Evolutionary conservation across 1,140 invertebrate species (phyloP).

Genomic region (Mylabris phalerata): DNA sequence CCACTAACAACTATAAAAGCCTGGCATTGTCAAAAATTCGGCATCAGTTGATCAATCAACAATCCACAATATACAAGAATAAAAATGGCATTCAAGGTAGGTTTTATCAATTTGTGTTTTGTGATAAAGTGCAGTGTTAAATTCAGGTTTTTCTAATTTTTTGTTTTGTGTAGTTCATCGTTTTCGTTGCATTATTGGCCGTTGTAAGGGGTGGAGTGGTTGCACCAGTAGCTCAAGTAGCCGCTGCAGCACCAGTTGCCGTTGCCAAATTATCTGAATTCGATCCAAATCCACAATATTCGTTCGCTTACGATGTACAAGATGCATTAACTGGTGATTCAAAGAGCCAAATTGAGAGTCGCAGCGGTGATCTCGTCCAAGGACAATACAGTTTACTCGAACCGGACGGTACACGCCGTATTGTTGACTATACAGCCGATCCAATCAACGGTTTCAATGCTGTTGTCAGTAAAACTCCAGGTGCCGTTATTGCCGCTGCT

Average conservation of each 20-base stretch:
- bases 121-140: neutral
- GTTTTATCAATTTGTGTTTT: neutral
- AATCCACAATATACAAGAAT: slow-evolving; percentile 4
- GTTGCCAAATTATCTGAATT: slow-evolving; percentile 26
- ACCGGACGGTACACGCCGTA: slow-evolving; percentile 47
- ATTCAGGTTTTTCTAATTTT: neutral
- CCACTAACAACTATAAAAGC: too few relatives aligned
- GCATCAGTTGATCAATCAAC: slow-evolving; percentile 22
- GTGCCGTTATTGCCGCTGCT: slow-evolving; percentile 35
- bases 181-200: slow-evolving; percentile 15
- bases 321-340: slow-evolving; percentile 52
- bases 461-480: slow-evolving; percentile 31
- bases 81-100: slow-evolving; percentile 23
- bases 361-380: slow-evolving; percentile 55
- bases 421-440: slow-evolving; percentile 42
- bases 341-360: slow-evolving; percentile 50
- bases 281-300: slow-evolving; percentile 48
- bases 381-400: slow-evolving; percentile 58
- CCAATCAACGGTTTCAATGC: slow-evolving; percentile 34
- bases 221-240: slow-evolving; percentile 9
- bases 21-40: slow-evolving; percentile 33
- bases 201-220: slow-evolving; percentile 18
- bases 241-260: slow-evolving; percentile 2
- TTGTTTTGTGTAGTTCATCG: slow-evolving; percentile 16
- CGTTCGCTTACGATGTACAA: slow-evolving; percentile 50